A percentile compares a stretch with the other conserved stretches of the same genome.
These are phyloP conservation scores for Elephas maximus DNA, from an alignment of 2,113 vertebrate genomes.

Conservation along the genomic window DNA sequence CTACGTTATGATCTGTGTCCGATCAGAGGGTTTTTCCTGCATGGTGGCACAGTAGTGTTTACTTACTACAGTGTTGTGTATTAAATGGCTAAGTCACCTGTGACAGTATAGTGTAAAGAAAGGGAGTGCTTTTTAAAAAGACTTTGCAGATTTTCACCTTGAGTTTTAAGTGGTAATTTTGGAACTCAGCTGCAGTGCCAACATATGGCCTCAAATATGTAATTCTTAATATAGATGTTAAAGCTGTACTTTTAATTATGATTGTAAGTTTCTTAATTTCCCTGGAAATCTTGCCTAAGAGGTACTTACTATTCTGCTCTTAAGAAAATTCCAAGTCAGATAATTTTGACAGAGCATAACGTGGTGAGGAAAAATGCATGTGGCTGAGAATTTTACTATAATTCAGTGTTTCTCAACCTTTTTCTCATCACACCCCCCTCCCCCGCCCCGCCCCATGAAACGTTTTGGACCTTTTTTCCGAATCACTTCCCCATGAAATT, in stretches of 20 bases:
- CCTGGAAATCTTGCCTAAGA: slow-evolving; percentile 38
- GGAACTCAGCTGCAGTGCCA: slow-evolving; percentile 48
- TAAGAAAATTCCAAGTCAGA: slow-evolving; percentile 7
- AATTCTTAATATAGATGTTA: slow-evolving; percentile 64
- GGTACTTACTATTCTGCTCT: slow-evolving; percentile 31
- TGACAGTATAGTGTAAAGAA: slow-evolving; percentile 59
- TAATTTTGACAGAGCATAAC: slow-evolving; percentile 16
- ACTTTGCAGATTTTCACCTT: slow-evolving; percentile 43
- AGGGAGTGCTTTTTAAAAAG: slow-evolving; percentile 59
- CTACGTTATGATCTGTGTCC: slow-evolving; percentile 72
- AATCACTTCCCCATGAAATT: slow-evolving; percentile 36
- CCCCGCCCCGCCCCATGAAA: not conserved
- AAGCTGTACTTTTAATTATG: slow-evolving; percentile 62
- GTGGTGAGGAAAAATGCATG: slow-evolving; percentile 41
- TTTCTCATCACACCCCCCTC: not conserved
- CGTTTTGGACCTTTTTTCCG: not conserved
- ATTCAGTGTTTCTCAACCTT: slow-evolving; percentile 12
- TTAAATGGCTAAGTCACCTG: slow-evolving; percentile 52
- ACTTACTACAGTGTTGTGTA: slow-evolving; percentile 23
- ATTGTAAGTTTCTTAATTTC: slow-evolving; percentile 61
- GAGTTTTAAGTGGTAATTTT: slow-evolving; percentile 63
- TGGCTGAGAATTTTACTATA: not conserved
- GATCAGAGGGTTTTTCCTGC: slow-evolving; percentile 59
- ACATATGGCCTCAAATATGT: slow-evolving; percentile 30
- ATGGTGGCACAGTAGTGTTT: slow-evolving; percentile 68